Evolutionary conservation across 1,140 invertebrate species (phyloP).

Genomic region (Drosophila santomea): DNA sequence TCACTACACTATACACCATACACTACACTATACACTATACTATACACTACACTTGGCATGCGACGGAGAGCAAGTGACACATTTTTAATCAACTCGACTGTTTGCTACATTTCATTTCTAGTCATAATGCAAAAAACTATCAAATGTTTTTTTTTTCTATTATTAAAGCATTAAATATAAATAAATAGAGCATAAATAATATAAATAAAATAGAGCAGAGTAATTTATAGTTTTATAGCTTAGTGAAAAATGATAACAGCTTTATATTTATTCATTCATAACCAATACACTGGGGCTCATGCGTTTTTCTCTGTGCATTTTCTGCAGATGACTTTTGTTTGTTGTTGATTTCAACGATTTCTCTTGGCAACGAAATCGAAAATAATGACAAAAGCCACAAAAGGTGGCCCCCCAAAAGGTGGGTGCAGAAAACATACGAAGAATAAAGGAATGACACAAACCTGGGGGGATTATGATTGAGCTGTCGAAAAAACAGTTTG

Average conservation of each 20-base stretch:
- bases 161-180: no score
- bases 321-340: constrained; percentile 27
- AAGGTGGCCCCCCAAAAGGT: constrained; percentile 31
- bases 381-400: constrained; percentile 60
- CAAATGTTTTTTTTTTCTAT: not conserved
- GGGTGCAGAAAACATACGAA: constrained; percentile 6
- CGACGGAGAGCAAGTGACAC: not conserved
- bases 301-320: not conserved
- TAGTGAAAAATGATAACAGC: no score
- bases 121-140: no score
- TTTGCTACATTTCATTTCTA: not conserved
- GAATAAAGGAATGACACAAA: constrained; percentile 4
- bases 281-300: not conserved
- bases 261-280: not conserved
- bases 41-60: not conserved
- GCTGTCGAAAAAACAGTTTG: constrained; percentile 21
- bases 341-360: constrained; percentile 11
- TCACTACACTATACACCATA: no score
- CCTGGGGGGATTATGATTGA: constrained; percentile 27
- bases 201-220: no score
- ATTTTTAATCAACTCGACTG: not conserved
- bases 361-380: constrained; percentile 48
- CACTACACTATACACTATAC: no score
- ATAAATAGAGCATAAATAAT: no score
- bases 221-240: no score